Evolutionary conservation across 2,888 invertebrate species (phyloP).

Genomic region (Eristalis tenax): DNA sequence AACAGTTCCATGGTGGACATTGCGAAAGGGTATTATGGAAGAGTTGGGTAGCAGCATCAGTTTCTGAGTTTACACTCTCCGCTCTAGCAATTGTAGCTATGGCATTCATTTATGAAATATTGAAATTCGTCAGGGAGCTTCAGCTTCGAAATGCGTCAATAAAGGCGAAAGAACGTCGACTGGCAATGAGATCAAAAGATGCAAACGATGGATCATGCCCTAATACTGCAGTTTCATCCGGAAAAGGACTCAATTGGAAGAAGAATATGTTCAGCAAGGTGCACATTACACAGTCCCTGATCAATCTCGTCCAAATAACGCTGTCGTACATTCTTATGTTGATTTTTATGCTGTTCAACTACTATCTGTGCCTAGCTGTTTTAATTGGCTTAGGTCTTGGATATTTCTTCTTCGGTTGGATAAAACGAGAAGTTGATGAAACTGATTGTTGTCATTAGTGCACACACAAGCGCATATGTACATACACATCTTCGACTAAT

Average conservation of each 20-base stretch:
- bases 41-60: conserved; percentile 88
- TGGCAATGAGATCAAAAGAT: conserved; percentile 73
- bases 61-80: conserved; percentile 91
- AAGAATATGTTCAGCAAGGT: conserved; percentile 75
- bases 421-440: conserved; percentile 74
- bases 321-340: conserved; percentile 80
- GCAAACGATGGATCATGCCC: conserved; percentile 70
- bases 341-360: conserved; percentile 80
- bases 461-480: neutral
- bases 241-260: conserved; percentile 68
- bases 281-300: conserved; percentile 77
- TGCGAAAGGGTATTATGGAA: conserved; percentile 90
- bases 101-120: conserved; percentile 95
- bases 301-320: conserved; percentile 78
- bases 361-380: conserved; percentile 79
- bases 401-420: conserved; percentile 80
- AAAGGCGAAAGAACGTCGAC: conserved; percentile 73
- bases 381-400: conserved; percentile 78
- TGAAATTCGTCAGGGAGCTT: conserved; percentile 90
- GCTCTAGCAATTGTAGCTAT: conserved; percentile 94
- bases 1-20: conserved; percentile 90
- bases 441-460: conserved; percentile 69
- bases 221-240: conserved; percentile 72
- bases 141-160: conserved; percentile 73
- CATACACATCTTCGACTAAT: neutral